Percentiles rank a stretch among this genome's conserved stretches.
Conservation (phyloP, 2,888 invertebrate species). For the Anoplius nigerrimus region DNA sequence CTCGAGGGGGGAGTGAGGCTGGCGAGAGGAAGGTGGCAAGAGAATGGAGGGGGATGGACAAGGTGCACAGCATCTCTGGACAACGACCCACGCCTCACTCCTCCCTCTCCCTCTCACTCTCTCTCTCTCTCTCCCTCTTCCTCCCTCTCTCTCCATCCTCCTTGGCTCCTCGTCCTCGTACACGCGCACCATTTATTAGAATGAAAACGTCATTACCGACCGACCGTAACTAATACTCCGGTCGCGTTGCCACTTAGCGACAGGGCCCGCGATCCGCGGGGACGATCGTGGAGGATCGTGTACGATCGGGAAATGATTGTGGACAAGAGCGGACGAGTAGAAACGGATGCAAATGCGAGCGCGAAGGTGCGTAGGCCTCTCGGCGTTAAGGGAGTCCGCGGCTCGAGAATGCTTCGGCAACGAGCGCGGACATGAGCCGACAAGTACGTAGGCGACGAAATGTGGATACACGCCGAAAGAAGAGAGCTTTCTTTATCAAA, state of each 20-base stretch:
- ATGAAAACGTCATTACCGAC: conserved; percentile 57
- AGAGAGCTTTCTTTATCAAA: too few species aligned
- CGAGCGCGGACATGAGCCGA: not conserved
- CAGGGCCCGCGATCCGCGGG: not conserved
- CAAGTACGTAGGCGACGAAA: not conserved
- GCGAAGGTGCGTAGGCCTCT: not conserved
- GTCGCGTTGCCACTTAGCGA: conserved; percentile 52
- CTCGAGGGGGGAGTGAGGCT: not conserved
- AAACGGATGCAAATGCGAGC: not conserved
- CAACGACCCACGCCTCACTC: conserved; percentile 44
- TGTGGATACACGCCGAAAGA: too few species aligned
- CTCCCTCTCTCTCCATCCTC: too few species aligned
- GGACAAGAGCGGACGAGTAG: conserved; percentile 4
- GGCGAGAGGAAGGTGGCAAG: not conserved
- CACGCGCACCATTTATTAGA: conserved; percentile 51
- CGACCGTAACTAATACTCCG: conserved; percentile 53
- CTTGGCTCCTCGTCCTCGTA: conserved; percentile 15
- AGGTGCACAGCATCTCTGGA: conserved; percentile 25
- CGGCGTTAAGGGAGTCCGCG: not conserved
- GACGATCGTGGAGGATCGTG: not conserved
- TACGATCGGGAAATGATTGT: not conserved
- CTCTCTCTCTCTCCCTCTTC: too few species aligned
- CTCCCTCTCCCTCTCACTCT: conserved; percentile 27
- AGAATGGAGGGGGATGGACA: conserved; percentile 17
- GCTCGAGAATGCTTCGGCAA: not conserved